A percentile compares a stretch with the other conserved stretches of the same genome.
Evolutionary conservation across 2,797 vertebrate genomes (phyloP).

Genomic region (Lycodopsis pacificus): DNA sequence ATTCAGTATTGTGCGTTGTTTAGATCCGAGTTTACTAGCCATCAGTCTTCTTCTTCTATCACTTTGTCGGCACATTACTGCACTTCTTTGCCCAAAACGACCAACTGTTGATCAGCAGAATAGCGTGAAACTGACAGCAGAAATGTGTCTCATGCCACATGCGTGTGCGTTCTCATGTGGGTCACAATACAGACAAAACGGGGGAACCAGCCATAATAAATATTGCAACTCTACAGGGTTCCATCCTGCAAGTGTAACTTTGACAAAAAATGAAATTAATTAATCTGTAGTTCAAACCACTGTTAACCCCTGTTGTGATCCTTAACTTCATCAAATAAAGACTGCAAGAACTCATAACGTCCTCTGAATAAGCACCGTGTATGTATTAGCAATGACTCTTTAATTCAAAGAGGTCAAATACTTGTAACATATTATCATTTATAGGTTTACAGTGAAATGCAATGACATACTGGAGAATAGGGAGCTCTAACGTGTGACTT

Average conservation of each 20-base stretch:
- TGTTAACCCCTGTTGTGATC: neutral
- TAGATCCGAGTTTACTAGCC: neutral
- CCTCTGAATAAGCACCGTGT: neutral
- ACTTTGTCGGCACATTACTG: neutral
- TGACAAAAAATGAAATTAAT: neutral
- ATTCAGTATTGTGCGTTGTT: neutral
- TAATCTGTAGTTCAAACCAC: neutral
- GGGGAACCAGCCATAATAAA: neutral
- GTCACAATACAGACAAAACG: neutral
- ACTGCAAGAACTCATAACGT: neutral
- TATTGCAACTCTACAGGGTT: neutral
- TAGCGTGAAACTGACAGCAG: neutral
- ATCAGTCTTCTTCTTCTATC: neutral
- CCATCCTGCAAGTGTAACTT: neutral
- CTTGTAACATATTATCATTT: neutral
- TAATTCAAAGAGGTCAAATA: neutral
- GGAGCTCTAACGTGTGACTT: constrained; percentile 78
- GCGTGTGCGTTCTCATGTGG: neutral
- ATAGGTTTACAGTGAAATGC: constrained; percentile 29
- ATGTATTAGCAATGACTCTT: neutral
- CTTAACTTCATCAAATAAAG: neutral
- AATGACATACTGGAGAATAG: constrained; percentile 31
- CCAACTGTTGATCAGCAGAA: neutral
- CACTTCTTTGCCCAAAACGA: neutral
- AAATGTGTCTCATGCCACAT: neutral